These are phyloP conservation scores for Pantelozetes paolii DNA, from an alignment of 2,888 invertebrate species.

Conservation along the genomic window DNA sequence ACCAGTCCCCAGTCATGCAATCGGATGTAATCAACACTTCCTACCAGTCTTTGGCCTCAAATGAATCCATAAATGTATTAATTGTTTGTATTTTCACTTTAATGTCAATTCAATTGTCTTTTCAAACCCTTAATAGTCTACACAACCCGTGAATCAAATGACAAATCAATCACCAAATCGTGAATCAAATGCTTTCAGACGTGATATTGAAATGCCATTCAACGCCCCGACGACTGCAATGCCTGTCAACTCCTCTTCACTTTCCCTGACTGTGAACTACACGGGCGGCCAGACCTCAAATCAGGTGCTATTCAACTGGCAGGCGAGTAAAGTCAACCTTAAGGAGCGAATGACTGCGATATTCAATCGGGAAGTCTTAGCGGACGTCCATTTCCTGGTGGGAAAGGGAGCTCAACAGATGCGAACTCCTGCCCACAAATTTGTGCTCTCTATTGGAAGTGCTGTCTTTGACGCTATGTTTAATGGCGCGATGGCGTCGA, in stretches of 20 bases:
- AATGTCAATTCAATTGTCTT: background rate
- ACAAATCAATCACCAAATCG: conserved; percentile 22
- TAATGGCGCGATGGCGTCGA: conserved; percentile 67
- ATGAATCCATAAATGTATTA: background rate
- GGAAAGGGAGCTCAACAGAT: conserved; percentile 66
- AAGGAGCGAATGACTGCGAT: conserved; percentile 69
- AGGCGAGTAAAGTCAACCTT: conserved; percentile 69
- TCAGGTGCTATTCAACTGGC: conserved; percentile 50
- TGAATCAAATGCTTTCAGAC: background rate
- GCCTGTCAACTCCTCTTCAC: background rate
- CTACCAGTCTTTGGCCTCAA: background rate
- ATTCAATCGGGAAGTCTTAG: conserved; percentile 63
- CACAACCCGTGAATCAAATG: conserved; percentile 27
- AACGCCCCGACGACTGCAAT: conserved; percentile 29
- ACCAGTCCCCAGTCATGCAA: background rate
- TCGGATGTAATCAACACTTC: background rate
- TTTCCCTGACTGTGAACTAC: background rate
- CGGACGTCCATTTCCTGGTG: conserved; percentile 73
- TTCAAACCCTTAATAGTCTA: background rate
- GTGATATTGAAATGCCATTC: conserved; percentile 30
- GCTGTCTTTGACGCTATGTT: conserved; percentile 84
- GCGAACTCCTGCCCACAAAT: conserved; percentile 71
- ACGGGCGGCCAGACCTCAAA: background rate
- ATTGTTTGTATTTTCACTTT: background rate
- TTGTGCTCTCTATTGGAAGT: conserved; percentile 73